Conservation (phyloP, 2,888 invertebrate species). For the Lasioglossum marginatum region DNA sequence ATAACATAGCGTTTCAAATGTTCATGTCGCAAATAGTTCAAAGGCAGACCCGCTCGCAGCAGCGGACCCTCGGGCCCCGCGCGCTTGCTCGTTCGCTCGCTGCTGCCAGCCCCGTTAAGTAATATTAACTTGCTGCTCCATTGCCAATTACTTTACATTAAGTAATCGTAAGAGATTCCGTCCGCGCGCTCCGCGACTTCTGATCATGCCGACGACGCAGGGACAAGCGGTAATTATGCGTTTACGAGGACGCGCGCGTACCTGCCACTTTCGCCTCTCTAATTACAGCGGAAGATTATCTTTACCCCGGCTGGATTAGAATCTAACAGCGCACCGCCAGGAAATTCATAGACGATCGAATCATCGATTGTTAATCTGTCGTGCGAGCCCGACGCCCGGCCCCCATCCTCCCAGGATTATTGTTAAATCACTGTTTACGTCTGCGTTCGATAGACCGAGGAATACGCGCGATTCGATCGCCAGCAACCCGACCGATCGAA, state of each 20-base stretch:
- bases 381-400: not conserved
- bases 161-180: conserved; percentile 71
- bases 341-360: conserved; percentile 53
- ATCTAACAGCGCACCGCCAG: conserved; percentile 49
- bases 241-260: conserved; percentile 68
- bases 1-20: conserved; percentile 55
- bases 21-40: conserved; percentile 57
- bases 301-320: conserved; percentile 46
- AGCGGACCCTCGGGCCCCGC: conserved; percentile 33
- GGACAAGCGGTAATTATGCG: conserved; percentile 73
- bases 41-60: conserved; percentile 36
- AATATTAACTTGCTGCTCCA: conserved; percentile 63
- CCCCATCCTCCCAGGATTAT: conserved; percentile 15
- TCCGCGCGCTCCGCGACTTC: conserved; percentile 55
- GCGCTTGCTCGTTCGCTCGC: not conserved
- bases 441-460: conserved; percentile 7
- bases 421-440: conserved; percentile 28
- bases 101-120: conserved; percentile 58
- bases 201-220: conserved; percentile 71
- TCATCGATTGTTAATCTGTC: conserved; percentile 54
- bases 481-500: not conserved
- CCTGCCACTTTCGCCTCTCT: conserved; percentile 70
- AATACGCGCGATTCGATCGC: not conserved
- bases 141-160: conserved; percentile 71
- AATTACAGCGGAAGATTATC: conserved; percentile 69